These are phyloP conservation scores for Brachystomella parvula DNA, from an alignment of 1,140 invertebrate species.

Conservation along the genomic window DNA sequence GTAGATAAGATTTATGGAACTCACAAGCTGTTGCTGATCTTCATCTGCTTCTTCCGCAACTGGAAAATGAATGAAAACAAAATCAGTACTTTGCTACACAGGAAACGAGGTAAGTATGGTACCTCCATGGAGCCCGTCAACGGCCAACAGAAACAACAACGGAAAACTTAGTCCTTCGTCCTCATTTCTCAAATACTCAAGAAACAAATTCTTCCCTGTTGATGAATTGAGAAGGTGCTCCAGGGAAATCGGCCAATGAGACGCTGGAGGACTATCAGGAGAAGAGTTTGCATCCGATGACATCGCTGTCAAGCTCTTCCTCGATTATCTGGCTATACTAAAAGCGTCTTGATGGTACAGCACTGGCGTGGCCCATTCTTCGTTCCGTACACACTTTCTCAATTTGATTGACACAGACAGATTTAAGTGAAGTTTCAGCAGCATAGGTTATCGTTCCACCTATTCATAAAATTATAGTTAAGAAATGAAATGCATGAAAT, in stretches of 20 bases:
- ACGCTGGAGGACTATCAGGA: neutral
- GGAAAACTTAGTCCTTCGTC: neutral
- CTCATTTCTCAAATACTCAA: constrained; percentile 6
- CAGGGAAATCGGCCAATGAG: neutral
- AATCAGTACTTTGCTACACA: neutral
- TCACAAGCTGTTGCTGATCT: neutral
- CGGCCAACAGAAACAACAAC: constrained; percentile 1
- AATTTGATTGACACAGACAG: no score
- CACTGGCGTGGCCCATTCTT: no score
- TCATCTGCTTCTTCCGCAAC: neutral
- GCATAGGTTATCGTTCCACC: no score
- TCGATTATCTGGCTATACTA: no score
- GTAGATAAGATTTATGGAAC: constrained; percentile 8
- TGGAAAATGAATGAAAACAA: neutral
- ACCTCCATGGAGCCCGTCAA: constrained; percentile 1
- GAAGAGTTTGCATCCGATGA: neutral
- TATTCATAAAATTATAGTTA: no score
- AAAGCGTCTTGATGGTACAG: no score
- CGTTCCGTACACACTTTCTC: no score
- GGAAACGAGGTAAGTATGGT: neutral
- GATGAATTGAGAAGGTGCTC: neutral
- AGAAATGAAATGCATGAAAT: no score
- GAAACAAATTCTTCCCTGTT: neutral
- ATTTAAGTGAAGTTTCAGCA: no score
- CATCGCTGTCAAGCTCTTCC: no score